Evolutionary conservation across 2,797 vertebrate genomes (phyloP).

Genomic region (Phrynocephalus forsythii): DNA sequence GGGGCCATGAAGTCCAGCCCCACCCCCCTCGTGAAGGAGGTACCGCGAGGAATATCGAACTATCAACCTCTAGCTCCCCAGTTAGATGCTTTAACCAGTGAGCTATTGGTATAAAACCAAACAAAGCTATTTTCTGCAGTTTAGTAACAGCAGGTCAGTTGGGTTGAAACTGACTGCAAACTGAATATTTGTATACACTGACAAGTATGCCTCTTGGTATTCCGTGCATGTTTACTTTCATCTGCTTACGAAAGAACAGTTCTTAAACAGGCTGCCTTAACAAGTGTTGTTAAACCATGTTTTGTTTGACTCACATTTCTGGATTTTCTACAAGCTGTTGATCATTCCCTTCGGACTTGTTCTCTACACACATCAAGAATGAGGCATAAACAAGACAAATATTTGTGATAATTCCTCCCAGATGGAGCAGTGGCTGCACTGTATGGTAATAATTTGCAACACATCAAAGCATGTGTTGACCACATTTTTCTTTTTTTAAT

Average conservation of each 20-base stretch:
- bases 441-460: background rate
- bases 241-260: background rate
- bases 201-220: background rate
- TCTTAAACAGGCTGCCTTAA: background rate
- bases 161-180: background rate
- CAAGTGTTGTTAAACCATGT: slow-evolving; percentile 10
- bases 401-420: background rate
- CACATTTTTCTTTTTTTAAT: background rate
- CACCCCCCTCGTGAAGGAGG: too few species aligned
- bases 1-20: too few species aligned
- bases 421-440: background rate
- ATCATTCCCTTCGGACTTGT: slow-evolving; percentile 21
- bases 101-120: background rate
- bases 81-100: too few species aligned
- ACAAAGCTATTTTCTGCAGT: background rate
- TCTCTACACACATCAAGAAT: background rate
- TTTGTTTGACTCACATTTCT: slow-evolving; percentile 26
- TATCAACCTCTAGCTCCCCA: too few species aligned
- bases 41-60: too few species aligned
- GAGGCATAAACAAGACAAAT: slow-evolving; percentile 35
- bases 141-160: background rate
- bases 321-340: background rate
- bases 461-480: background rate
- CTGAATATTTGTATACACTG: background rate
- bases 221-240: background rate